Evolutionary conservation across 2,888 invertebrate species (phyloP), one percentile per base, ranked within the genome.

Genomic region (Colletes collaris): DNA sequence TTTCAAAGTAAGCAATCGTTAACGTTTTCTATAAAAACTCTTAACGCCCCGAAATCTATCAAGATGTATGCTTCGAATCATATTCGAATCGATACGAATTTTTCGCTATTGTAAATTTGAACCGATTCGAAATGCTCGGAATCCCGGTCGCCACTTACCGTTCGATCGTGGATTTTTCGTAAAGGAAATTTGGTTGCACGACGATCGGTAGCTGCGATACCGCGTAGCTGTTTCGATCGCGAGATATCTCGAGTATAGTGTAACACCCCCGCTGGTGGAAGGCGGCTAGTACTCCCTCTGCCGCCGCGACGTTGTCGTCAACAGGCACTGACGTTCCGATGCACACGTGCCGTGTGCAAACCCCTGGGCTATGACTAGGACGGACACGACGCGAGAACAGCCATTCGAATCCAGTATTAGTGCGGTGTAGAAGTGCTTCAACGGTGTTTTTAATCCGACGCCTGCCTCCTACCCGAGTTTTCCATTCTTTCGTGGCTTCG

Each of bases 351-450:
- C 93, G 92, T 93, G 93, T 93, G 93, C 93, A 93, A 92, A 92
- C 86, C 86, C 88, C 88, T 87, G 90, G 27, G 83, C 87, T 91
- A 93, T 93, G 93, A 93, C 93, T 93, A 93, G 93, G 91, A 90
- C 92, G 90, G 81, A 85, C 89, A 86, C 92, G 91, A 86, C 89
- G 89, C 91, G 89, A 87, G 91, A 89, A 89, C 89, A 89, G 91
- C 90, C 93, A 93, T 92, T 93, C 93, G 92, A 92, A 92, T 92
- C 93, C 92, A 93, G 92, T 93, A 93, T 93, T 92, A 93, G 93
- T 93, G 92, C 92, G 92, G 93, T 93, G 92, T 91, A 89, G 88
- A 27, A 90, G 92, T 92, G 92, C 75, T 81, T 68, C 81, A 27
- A 79, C 73, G 86, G 86, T 86, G 86, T 82, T 87, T 87, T 84